Percentiles rank a stretch among this genome's conserved stretches.
These are phyloP conservation scores for Ctenicera cuprea DNA, from an alignment of 2,888 invertebrate species.

Conservation along the genomic window DNA sequence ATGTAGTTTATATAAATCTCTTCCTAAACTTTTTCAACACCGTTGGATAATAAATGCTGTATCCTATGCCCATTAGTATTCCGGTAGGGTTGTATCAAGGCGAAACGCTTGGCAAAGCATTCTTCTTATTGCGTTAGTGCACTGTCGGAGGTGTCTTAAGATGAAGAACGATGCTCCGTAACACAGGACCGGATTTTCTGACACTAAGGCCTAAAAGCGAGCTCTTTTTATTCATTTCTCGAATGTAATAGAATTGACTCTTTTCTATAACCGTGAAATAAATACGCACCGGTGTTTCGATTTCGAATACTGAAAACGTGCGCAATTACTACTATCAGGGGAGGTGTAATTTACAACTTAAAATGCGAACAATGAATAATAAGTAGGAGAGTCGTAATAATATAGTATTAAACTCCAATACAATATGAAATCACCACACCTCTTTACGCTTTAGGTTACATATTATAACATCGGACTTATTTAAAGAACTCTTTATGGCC, in stretches of 20 bases:
- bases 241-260: neutral
- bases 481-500: neutral
- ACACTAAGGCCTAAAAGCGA: neutral
- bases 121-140: conserved; percentile 47
- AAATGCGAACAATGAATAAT: conserved; percentile 49
- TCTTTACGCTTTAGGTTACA: conserved; percentile 47
- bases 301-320: neutral
- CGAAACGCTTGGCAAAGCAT: conserved; percentile 45
- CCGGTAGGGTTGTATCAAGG: conserved; percentile 43
- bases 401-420: conserved; percentile 44
- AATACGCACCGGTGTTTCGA: conserved; percentile 15
- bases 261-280: conserved; percentile 1
- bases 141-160: conserved; percentile 42
- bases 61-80: conserved; percentile 43
- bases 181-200: conserved; percentile 31
- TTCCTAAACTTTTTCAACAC: conserved; percentile 23
- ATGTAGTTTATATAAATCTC: neutral
- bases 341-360: conserved; percentile 39
- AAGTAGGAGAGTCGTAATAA: conserved; percentile 43
- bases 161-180: conserved; percentile 38
- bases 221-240: neutral
- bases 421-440: conserved; percentile 49
- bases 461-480: conserved; percentile 29
- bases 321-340: conserved; percentile 32
- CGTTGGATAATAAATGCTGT: conserved; percentile 22